Evolutionary conservation across 2,888 invertebrate species (phyloP).

Genomic region (Napeogenes inachia): DNA sequence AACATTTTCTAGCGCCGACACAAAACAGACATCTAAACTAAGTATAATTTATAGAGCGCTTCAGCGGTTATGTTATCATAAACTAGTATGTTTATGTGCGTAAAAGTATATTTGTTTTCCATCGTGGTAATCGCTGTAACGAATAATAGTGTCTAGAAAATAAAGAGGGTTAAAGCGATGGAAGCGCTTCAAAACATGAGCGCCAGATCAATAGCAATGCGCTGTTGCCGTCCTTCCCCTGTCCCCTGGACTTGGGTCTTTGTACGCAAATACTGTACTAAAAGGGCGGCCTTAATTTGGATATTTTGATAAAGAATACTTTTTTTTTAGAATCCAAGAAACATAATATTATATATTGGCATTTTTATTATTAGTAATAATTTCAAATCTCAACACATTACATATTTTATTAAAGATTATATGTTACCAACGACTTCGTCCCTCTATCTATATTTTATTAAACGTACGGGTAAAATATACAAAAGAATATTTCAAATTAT

Average conservation of each 20-base stretch:
- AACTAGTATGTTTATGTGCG: constrained; percentile 5
- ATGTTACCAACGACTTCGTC: too few species aligned
- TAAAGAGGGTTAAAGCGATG: constrained; percentile 34
- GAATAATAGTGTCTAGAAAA: constrained; percentile 20
- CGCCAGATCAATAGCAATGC: constrained; percentile 60
- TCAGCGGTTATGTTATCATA: constrained; percentile 27
- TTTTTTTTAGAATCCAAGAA: too few species aligned
- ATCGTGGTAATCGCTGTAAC: constrained; percentile 11
- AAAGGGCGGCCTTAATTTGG: constrained; percentile 52
- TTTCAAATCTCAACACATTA: too few species aligned
- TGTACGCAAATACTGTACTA: constrained; percentile 47
- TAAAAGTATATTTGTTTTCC: neutral
- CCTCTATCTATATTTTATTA: too few species aligned
- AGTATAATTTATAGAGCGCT: constrained; percentile 16
- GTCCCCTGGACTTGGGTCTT: constrained; percentile 51
- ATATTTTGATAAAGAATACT: constrained; percentile 20
- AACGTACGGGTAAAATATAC: too few species aligned
- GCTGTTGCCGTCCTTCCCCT: constrained; percentile 51
- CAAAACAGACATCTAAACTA: constrained; percentile 18
- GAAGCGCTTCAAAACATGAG: constrained; percentile 39
- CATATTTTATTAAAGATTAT: too few species aligned
- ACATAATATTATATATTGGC: too few species aligned
- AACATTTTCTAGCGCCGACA: constrained; percentile 16
- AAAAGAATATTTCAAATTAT: too few species aligned
- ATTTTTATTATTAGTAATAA: too few species aligned